phyloP scores from a whole-genome alignment of 2,888 invertebrate species.

The Chrysotoxum bicinctum region DNA sequence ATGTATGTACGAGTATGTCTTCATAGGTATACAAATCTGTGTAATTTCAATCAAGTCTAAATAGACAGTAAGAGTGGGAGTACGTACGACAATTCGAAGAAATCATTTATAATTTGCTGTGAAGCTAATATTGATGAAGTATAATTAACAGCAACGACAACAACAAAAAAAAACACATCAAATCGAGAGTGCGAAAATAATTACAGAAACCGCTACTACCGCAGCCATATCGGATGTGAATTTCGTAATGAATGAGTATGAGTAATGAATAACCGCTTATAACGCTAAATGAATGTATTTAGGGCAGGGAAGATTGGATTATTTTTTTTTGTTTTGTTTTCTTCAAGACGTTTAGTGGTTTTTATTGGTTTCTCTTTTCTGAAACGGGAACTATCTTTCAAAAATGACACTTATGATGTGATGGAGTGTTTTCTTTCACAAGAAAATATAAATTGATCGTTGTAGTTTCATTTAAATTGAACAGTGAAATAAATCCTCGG shows the following conservation, averaged over 20 bases:
- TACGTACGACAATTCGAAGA: neutral
- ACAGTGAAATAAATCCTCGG: neutral
- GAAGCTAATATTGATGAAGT: constrained; percentile 13
- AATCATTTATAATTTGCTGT: constrained; percentile 11
- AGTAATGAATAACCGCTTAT: constrained; percentile 1
- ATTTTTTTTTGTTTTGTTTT: neutral
- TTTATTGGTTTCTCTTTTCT: neutral
- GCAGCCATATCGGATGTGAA: constrained; percentile 25
- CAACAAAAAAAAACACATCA: neutral
- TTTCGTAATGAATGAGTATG: constrained; percentile 14
- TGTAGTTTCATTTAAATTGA: too few species aligned
- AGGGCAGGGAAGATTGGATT: neutral
- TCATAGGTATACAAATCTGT: neutral
- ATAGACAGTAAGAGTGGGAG: constrained; percentile 6
- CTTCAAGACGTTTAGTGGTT: neutral
- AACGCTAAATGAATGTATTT: constrained; percentile 19
- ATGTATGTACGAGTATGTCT: neutral
- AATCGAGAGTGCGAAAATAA: constrained; percentile 8
- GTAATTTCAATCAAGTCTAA: constrained; percentile 5
- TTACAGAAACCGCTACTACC: constrained; percentile 21
- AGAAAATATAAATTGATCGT: neutral
- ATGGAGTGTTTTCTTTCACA: neutral
- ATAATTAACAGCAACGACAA: neutral
- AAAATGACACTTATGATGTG: neutral
- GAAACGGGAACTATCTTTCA: neutral